These are phyloP conservation scores for Phyllostomus discolor DNA, from an alignment of 2,113 vertebrate genomes.

Conservation along the genomic window DNA sequence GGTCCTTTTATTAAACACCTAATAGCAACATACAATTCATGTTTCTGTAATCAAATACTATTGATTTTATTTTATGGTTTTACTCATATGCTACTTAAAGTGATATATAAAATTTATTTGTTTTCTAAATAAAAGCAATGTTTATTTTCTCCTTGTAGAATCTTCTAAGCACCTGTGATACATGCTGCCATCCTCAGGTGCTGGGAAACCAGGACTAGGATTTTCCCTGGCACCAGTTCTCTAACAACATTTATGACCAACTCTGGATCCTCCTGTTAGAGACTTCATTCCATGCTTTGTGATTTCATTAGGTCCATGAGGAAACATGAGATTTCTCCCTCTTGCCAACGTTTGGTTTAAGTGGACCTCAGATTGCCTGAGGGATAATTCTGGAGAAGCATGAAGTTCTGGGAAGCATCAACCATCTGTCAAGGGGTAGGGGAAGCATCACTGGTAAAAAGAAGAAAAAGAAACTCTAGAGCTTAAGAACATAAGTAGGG, in stretches of 20 bases:
- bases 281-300: neutral
- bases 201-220: neutral
- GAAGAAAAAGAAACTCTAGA: neutral
- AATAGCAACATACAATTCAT: neutral
- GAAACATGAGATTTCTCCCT: neutral
- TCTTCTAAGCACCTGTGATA: neutral
- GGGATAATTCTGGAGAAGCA: conserved; percentile 6
- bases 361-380: neutral
- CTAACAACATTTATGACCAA: neutral
- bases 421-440: neutral
- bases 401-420: conserved; percentile 39
- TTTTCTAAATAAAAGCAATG: neutral
- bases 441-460: conserved; percentile 16
- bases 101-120: neutral
- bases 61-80: neutral
- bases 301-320: neutral
- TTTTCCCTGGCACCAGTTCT: neutral
- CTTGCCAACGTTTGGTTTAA: conserved; percentile 5
- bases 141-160: neutral
- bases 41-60: neutral
- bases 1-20: neutral
- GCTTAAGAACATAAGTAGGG: neutral
- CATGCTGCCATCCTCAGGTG: neutral
- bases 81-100: neutral
- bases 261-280: neutral